phyloP scores from a whole-genome alignment of 2,888 invertebrate genomes.

The Encarsia formosa region DNA sequence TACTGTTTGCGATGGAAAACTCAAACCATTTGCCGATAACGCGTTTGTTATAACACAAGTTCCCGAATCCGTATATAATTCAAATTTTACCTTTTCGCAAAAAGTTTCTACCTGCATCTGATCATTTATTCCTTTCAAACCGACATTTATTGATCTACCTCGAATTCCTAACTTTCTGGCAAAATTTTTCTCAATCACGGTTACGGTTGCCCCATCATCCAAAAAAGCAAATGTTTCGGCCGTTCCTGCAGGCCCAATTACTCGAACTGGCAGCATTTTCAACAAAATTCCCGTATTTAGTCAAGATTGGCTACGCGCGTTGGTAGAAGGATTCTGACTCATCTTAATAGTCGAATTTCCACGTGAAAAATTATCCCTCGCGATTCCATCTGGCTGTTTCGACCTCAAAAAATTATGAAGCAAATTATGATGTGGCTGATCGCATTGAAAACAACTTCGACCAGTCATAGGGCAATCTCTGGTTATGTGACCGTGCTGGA shows the following conservation, averaged over 20 bases:
- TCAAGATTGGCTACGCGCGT: background rate
- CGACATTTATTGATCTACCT: background rate
- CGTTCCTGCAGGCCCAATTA: too few species aligned
- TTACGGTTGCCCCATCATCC: background rate
- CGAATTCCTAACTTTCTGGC: background rate
- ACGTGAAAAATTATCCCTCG: background rate
- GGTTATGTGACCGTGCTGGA: background rate
- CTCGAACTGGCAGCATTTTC: background rate
- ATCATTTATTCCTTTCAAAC: background rate
- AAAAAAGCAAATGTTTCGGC: too few species aligned
- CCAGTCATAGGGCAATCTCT: background rate
- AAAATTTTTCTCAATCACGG: background rate
- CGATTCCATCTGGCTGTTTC: background rate
- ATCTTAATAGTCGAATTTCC: background rate
- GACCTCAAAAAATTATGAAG: background rate
- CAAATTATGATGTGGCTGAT: background rate
- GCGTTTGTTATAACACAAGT: background rate
- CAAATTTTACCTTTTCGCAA: background rate
- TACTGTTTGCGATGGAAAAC: background rate
- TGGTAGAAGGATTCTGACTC: background rate
- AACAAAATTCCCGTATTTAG: background rate
- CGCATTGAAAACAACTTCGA: background rate
- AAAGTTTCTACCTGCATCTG: background rate
- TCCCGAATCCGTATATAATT: background rate
- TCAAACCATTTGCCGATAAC: background rate